Evolutionary conservation across 2,888 invertebrate genomes (phyloP), one percentile per base, ranked within the genome.

Genomic region (Drosophila nr. perissopoda): DNA sequence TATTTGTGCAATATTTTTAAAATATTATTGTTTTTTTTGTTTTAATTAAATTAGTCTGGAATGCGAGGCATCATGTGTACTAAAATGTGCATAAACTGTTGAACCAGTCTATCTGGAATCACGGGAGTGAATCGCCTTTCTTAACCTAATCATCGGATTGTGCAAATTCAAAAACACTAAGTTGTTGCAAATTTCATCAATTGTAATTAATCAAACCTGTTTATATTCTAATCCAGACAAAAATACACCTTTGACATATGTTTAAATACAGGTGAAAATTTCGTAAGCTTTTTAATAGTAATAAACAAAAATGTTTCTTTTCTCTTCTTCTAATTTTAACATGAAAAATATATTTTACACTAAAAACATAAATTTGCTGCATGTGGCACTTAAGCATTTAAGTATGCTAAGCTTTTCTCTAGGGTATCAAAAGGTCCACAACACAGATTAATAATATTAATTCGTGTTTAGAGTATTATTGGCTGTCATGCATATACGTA

Each of bases 101-200:
- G 63, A 78, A 74, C 74, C 70, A 56, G 78, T 68, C 51, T 21
- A n/a, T 49, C 33, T 29, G 45, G 45, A 68, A 36, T 40, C 52
- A 21, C 45, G 13, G 40, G 45, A 56, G 59, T 40, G 53, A 62
- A 45, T 67, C 59, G 67, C 36, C 38, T 56, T 56, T 67, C 18
- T n/a, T 52, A 5, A 33, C 31, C 29, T 36, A 63, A 42, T 58
- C 51, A 48, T 54, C 36, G 42, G 13, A n/a, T 18, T 25, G 25
- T 8, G 18, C 27, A 66, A 42, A 57, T 52, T 60, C 36, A 58
- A 58, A 45, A 49, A 48, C 25, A 61, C 21, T 29, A 60, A 59
- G 52, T 54, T 36, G 8, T 52, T 45, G 0, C 36, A 49, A 25
- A 16, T 21, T 31, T 18, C 29, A 53, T 42, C 40, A 58, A 38